phyloP scores from a whole-genome alignment of 2,888 invertebrate genomes.

The Alloscopus bannaensis region DNA sequence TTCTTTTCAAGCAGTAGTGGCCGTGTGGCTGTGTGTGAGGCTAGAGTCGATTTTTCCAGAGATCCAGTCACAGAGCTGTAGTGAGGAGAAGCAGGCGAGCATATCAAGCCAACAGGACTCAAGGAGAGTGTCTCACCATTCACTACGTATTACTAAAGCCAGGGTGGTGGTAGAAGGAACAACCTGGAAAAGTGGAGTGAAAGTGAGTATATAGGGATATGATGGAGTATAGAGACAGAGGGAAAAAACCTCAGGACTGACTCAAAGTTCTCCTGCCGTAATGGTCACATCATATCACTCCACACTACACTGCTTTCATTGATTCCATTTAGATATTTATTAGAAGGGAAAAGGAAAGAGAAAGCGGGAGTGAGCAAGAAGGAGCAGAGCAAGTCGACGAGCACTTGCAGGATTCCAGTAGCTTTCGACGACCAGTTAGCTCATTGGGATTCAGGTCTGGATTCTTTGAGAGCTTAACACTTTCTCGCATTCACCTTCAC shows the following conservation, averaged over 20 bases:
- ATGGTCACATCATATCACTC: constrained; percentile 54
- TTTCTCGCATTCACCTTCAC: constrained; percentile 44
- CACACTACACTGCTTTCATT: too few relatives aligned
- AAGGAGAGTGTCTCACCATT: constrained; percentile 26
- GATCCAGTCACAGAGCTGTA: constrained; percentile 22
- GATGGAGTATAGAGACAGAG: too few relatives aligned
- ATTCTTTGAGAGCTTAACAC: constrained; percentile 57
- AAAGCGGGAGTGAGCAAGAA: constrained; percentile 31
- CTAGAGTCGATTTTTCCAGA: constrained; percentile 2
- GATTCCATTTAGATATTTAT: constrained; percentile 47
- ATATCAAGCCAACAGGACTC: constrained; percentile 18
- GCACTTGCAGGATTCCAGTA: neutral
- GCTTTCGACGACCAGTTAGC: constrained; percentile 17
- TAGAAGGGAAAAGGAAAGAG: constrained; percentile 44
- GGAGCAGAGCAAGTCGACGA: neutral
- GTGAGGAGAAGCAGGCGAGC: constrained; percentile 1
- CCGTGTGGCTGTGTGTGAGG: constrained; percentile 22
- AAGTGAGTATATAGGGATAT: too few relatives aligned
- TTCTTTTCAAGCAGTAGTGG: constrained; percentile 42
- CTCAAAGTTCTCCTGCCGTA: too few relatives aligned
- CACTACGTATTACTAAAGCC: neutral
- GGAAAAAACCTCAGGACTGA: too few relatives aligned
- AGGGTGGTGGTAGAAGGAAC: too few relatives aligned
- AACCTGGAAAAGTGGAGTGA: too few relatives aligned
- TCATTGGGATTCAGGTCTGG: constrained; percentile 66